Conservation (phyloP, 2,113 vertebrate species). For the Poeciliopsis occidentalis region DNA sequence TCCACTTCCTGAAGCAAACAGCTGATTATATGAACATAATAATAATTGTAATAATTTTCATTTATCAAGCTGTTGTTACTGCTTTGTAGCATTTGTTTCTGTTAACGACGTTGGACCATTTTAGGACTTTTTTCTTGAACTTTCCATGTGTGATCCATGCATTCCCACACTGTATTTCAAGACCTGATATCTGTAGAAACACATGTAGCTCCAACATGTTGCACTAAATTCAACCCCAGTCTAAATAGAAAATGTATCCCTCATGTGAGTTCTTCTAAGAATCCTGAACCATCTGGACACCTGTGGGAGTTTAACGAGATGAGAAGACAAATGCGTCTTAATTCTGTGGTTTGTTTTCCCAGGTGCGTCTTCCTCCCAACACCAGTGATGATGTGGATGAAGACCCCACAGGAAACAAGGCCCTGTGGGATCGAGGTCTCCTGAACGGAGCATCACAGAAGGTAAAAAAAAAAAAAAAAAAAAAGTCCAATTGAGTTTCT, state of each 20-base stretch:
- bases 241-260: background rate
- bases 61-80: background rate
- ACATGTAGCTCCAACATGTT: background rate
- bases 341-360: background rate
- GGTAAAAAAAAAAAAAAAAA: conserved; percentile 78
- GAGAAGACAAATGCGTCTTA: background rate
- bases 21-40: too few relatives aligned
- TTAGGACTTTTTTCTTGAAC: background rate
- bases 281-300: background rate
- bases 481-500: background rate
- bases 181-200: background rate
- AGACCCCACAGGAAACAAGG: conserved; percentile 98
- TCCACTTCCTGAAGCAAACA: background rate
- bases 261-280: background rate
- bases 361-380: conserved; percentile 96
- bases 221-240: background rate
- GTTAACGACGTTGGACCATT: background rate
- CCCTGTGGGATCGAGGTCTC: conserved; percentile 95
- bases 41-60: background rate
- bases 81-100: too few relatives aligned
- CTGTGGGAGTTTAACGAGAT: background rate
- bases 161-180: background rate
- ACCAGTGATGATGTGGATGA: conserved; percentile 98
- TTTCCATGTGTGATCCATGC: background rate
- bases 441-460: conserved; percentile 98